Conservation (phyloP, 1,140 invertebrate species). For the Planococcus citri region DNA sequence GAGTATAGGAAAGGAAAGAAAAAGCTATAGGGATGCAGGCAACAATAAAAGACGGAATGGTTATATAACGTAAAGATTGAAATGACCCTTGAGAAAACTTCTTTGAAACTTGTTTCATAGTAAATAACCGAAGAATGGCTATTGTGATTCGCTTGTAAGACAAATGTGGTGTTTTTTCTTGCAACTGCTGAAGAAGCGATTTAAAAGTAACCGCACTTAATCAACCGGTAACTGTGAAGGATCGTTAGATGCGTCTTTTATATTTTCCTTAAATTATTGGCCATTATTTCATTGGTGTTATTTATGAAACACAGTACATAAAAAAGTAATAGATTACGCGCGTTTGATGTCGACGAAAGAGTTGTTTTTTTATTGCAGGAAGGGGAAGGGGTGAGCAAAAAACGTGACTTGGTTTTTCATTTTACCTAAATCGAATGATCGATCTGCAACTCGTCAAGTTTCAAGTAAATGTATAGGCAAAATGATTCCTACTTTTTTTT, state of each 20-base stretch:
- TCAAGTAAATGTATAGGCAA: no score
- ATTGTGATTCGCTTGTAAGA: slow-evolving; percentile 6
- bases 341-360: background rate
- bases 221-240: background rate
- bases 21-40: background rate
- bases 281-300: background rate
- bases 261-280: background rate
- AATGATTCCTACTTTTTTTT: no score
- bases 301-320: background rate
- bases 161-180: slow-evolving; percentile 3
- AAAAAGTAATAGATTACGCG: background rate
- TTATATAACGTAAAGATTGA: background rate
- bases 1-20: background rate
- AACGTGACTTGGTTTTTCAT: background rate
- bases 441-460: no score
- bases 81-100: slow-evolving; percentile 3
- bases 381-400: no score
- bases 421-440: no score
- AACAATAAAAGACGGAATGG: slow-evolving; percentile 1
- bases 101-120: background rate
- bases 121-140: slow-evolving; percentile 3
- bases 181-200: slow-evolving; percentile 1
- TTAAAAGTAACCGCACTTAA: slow-evolving; percentile 7
- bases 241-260: background rate
- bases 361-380: background rate